Evolutionary conservation across 2,113 vertebrate genomes (phyloP).

Genomic region (Cavia porcellus): DNA sequence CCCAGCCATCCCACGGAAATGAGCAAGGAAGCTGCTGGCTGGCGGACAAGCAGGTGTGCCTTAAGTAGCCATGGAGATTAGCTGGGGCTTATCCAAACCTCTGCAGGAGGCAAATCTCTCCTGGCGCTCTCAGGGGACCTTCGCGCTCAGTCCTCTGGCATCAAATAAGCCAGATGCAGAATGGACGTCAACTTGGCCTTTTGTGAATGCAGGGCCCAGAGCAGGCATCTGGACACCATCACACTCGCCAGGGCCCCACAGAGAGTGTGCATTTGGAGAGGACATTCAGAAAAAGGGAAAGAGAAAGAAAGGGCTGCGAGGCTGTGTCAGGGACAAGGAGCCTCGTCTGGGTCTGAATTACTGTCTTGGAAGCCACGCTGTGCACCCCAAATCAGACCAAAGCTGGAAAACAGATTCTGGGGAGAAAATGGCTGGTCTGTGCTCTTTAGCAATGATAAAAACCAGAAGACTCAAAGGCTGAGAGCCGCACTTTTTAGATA

Average conservation of each 20-base stretch:
- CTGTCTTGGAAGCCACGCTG: not conserved
- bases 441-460: not conserved
- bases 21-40: constrained; percentile 66
- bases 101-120: constrained; percentile 77
- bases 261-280: not conserved
- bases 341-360: not conserved
- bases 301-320: not conserved
- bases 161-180: constrained; percentile 71
- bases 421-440: not conserved
- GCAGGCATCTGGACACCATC: constrained; percentile 51
- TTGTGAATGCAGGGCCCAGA: constrained; percentile 46
- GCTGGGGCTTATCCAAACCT: constrained; percentile 77
- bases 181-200: constrained; percentile 69
- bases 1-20: constrained; percentile 68
- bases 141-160: not conserved
- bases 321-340: not conserved
- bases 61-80: constrained; percentile 78
- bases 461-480: not conserved
- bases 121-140: constrained; percentile 65
- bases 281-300: constrained; percentile 6
- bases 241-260: not conserved
- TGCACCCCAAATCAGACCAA: not conserved
- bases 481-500: not conserved
- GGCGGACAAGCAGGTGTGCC: constrained; percentile 74
- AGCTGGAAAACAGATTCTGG: not conserved